Evolutionary conservation across 2,113 vertebrate species (phyloP), one percentile per base, ranked within the genome.

Genomic region (Nerophis ophidion): DNA sequence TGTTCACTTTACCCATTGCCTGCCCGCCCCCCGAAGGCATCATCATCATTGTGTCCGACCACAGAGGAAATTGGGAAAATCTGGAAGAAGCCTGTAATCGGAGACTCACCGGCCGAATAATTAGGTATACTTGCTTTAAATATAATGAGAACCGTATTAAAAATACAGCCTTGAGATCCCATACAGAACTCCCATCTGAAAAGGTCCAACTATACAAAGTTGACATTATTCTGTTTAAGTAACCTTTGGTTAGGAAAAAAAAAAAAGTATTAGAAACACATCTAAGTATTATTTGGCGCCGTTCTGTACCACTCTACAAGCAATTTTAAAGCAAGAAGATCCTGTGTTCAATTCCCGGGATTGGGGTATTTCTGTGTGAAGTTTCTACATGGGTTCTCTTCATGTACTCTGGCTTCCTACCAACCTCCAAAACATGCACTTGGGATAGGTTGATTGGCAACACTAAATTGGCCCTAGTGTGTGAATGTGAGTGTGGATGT

Each of bases 51-150:
- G 82, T 82, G 79, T 83, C 72, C 77, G 59, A 76, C 80, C 84
- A 74, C 66, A 76, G 72, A 75, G 81, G 81, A 81, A 85, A 79
- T 73, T 67, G 68, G 40, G 79, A 84, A 84, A 82, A 86, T 83
- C 78, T 87, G 82, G 80, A 34, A 52, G 26, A 3, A 33, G 11
- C 11, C 11, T 14, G 26, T 34, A 52, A 52, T 13, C 2, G 50
- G 50, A 52, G 19, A 34, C 10, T 26, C 10, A 33, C 50, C 13
- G 16, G 6, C n/a, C n/a, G 8, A n/a, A 17, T 49, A 17, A 17
- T 48, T 2, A 48, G 48, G 48, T 19, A 50, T 2, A 26, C 19
- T 52, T 52, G 50, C 50, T 11, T 8, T 6, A 26, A 38, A 6
- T 10, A 44, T 12, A 44, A 44, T 44, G 40, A 44, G 4, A 44